Evolutionary conservation across 2,797 vertebrate species (phyloP), one percentile per base, ranked within the genome.

Genomic region (Dermochelys coriacea): DNA sequence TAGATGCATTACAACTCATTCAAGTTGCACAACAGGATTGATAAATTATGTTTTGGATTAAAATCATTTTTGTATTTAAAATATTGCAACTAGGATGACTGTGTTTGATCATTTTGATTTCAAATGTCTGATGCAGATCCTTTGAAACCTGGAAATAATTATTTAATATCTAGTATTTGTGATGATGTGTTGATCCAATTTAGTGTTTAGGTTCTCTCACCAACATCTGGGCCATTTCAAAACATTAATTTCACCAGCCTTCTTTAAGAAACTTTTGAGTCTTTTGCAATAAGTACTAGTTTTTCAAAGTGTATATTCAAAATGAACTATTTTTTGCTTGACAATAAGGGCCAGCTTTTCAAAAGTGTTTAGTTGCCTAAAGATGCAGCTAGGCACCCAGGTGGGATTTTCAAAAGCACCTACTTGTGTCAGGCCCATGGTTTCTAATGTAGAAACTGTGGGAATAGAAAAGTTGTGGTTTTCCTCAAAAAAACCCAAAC

Each of bases 1-100:
- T 97, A 96, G 93, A 96, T 91, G 85, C 93, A 95, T 95, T 96
- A 95, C 95, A 92, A 95, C 94, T 91, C 86, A 94, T 96, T 95
- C 94, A 97, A 93, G 85, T 95, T 88, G 95, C 93, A 95, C 94
- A 95, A 94, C 93, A 96, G 78, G 49, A 89, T 97, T 97, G 95
- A 94, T 96, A 97, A 96, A 97, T 90, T 94, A 85, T 91, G 54
- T 74, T 74, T 25, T 91, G 80, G 84, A 97, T 95, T 86, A 95
- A 95, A 84, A 95, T 87, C 79, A 52, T 37, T 74, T 95, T 89
- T 95, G 71, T 93, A 16, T 91, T 12, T 82, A 29, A 52, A 80
- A 34, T 89, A 59, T 92, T 93, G 84, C 68, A 90, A 86, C 54
- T 91, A 59, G 21, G 29, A 49, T 77, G 45, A 77, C 4, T 27